These are phyloP conservation scores for Alexandromys fortis DNA, from an alignment of 2,113 vertebrate species.

Conservation along the genomic window DNA sequence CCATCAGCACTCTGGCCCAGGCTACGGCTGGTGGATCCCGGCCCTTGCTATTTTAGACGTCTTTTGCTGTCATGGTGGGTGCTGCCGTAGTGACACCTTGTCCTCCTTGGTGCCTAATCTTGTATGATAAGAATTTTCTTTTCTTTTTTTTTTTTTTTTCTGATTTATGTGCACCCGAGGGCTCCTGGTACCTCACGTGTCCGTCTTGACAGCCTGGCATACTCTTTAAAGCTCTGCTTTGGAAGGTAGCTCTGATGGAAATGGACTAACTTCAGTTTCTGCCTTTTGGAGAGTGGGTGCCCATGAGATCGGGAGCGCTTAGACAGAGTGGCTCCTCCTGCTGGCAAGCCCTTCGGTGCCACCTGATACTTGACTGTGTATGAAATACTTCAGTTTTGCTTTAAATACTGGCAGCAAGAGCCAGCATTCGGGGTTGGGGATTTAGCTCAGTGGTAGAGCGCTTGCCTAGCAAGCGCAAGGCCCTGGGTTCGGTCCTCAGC, in stretches of 20 bases:
- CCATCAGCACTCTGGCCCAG: neutral
- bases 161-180: neutral
- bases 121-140: neutral
- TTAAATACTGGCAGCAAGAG: neutral
- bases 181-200: neutral
- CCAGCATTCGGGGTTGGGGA: neutral
- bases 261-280: neutral
- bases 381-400: slow-evolving; percentile 8
- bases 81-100: neutral
- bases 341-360: neutral
- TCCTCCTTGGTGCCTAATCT: neutral
- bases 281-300: neutral
- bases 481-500: slow-evolving; percentile 39
- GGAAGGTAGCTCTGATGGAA: no score
- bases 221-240: neutral
- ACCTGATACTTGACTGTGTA: neutral
- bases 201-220: neutral
- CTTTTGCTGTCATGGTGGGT: neutral
- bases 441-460: slow-evolving; percentile 48
- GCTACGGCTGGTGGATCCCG: neutral
- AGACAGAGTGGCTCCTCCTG: neutral
- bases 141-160: neutral
- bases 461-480: slow-evolving; percentile 14
- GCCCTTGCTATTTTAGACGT: neutral
- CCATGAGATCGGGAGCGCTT: neutral